A percentile compares a stretch with the other conserved stretches of the same genome.
phyloP scores from a whole-genome alignment of 2,797 vertebrate genomes.

The Potorous gilbertii region DNA sequence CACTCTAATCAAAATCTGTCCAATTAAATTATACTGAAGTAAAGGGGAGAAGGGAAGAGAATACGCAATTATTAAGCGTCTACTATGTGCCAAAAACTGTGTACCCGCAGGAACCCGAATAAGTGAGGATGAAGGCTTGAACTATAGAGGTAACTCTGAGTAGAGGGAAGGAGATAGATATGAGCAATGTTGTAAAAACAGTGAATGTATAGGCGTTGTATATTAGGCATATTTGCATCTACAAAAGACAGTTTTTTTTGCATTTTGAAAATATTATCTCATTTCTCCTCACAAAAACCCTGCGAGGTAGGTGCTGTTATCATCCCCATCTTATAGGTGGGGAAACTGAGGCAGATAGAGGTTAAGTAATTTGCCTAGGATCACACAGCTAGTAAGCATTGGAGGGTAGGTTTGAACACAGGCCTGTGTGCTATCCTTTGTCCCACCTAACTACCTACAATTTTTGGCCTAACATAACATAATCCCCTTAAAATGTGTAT shows the following conservation, averaged over 20 bases:
- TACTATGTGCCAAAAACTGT: not conserved
- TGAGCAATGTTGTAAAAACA: not conserved
- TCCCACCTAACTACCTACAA: not conserved
- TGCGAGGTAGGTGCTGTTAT: not conserved
- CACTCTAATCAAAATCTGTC: constrained; percentile 39
- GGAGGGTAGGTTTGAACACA: not conserved
- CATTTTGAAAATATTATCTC: not conserved
- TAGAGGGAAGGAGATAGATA: not conserved
- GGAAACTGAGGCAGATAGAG: not conserved
- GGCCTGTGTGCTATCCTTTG: not conserved
- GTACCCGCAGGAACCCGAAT: not conserved
- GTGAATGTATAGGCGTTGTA: not conserved
- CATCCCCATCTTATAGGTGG: not conserved
- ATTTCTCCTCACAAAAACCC: not conserved
- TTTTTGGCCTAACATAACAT: not conserved
- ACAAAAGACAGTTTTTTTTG: not conserved
- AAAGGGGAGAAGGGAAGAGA: not conserved
- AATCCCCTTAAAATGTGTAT: not conserved
- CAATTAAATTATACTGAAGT: not conserved
- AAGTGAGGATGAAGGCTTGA: not conserved
- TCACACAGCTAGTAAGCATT: not conserved
- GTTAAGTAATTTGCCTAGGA: not conserved
- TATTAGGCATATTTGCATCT: not conserved
- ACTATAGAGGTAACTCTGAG: not conserved
- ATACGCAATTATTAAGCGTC: not conserved